Percentiles rank a stretch among this genome's conserved stretches.
phyloP scores from a whole-genome alignment of 2,888 invertebrate genomes.

The Ametastegia equiseti region DNA sequence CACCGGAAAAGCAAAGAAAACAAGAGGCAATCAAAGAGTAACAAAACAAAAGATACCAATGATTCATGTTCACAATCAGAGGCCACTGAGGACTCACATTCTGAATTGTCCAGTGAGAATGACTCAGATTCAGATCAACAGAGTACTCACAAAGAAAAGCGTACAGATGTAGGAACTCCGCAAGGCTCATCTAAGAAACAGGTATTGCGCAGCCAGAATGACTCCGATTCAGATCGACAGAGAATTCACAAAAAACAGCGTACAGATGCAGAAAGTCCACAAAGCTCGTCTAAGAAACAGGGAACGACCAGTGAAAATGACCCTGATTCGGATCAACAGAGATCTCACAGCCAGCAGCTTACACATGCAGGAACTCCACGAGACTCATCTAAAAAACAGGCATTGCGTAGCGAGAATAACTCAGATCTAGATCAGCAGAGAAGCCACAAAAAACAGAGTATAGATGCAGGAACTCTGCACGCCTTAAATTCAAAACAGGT shows the following conservation, averaged over 20 bases:
- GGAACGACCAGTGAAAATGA: neutral
- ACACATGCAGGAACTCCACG: neutral
- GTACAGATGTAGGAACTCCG: too few relatives aligned
- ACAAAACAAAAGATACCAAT: slow-evolving; percentile 1
- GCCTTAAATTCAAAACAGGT: neutral
- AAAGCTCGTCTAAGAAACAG: neutral
- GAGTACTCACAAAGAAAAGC: neutral
- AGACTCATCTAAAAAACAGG: too few relatives aligned
- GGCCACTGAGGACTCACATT: neutral
- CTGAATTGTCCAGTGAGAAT: neutral
- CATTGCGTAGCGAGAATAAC: too few relatives aligned
- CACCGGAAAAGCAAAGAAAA: neutral
- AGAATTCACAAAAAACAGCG: too few relatives aligned
- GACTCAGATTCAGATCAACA: neutral
- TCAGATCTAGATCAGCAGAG: too few relatives aligned
- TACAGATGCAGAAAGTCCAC: neutral
- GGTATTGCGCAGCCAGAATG: neutral
- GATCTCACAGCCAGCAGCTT: neutral
- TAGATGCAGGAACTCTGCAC: too few relatives aligned
- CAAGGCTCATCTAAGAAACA: neutral
- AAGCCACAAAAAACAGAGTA: too few relatives aligned
- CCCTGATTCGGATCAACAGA: neutral
- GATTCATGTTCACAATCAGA: neutral
- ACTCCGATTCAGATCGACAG: neutral
- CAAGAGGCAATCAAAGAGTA: neutral